Percentiles rank a stretch among this genome's conserved stretches.
These are phyloP conservation scores for Melopsittacus undulatus DNA, from an alignment of 2,797 vertebrate species.

Conservation along the genomic window DNA sequence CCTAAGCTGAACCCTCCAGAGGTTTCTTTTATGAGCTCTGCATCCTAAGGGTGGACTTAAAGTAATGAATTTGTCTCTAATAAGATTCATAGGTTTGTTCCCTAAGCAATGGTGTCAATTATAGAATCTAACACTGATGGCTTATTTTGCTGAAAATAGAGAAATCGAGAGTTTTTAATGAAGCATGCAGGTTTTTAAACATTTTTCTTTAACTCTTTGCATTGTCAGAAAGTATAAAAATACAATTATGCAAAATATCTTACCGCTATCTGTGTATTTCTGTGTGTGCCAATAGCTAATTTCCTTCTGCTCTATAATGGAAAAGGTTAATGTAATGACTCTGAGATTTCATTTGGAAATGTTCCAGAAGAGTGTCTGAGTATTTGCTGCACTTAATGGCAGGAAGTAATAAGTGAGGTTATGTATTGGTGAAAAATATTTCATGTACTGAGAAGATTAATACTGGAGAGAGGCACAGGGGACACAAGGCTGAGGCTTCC, in stretches of 20 bases:
- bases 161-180: conserved; percentile 62
- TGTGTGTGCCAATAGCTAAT: conserved; percentile 44
- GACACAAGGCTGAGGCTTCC: conserved; percentile 85
- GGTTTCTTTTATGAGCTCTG: conserved; percentile 90
- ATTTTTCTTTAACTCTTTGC: conserved; percentile 55
- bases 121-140: conserved; percentile 75
- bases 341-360: conserved; percentile 52
- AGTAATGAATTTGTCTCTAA: conserved; percentile 84
- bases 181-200: conserved; percentile 30
- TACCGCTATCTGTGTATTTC: conserved; percentile 15
- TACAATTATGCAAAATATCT: neutral
- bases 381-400: conserved; percentile 53
- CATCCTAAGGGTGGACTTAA: conserved; percentile 83
- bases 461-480: conserved; percentile 82
- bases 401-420: conserved; percentile 58
- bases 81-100: conserved; percentile 82
- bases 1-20: conserved; percentile 76
- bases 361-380: conserved; percentile 45
- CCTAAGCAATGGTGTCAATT: conserved; percentile 78
- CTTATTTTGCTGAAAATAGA: conserved; percentile 73
- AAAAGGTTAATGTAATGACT: conserved; percentile 55
- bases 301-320: conserved; percentile 43
- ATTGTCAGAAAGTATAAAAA: neutral
- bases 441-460: conserved; percentile 53
- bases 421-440: conserved; percentile 62